Evolutionary conservation across 2,888 invertebrate genomes (phyloP), one percentile per base, ranked within the genome.

Genomic region (Crematogaster levior): DNA sequence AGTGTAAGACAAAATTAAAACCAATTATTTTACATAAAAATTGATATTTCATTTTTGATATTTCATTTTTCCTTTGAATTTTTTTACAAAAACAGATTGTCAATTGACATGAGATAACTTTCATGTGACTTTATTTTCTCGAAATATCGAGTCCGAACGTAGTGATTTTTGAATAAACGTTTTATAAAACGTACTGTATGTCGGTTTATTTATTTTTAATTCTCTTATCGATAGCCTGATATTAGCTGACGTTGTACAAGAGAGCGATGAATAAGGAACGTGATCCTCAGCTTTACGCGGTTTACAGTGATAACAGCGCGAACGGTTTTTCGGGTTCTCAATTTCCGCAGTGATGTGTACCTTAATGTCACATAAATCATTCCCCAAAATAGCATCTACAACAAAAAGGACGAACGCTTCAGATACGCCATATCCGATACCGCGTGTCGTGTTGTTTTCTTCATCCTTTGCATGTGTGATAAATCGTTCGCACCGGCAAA

Each of bases 171-270:
- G 1, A 65, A 40, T 27, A 30, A 68, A 4, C 2, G 5, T 43
- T 66, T 66, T 21, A 15, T 21, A 43, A 43, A 53, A 40, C 43
- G n/a, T 15, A 75, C 40, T 3, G 18, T n/a, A n/a, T 21, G n/a
- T n/a, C 18, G n/a, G 24, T 48, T 37, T 37, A 74, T 51, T 27
- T 48, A 21, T 9, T 46, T 43, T 56, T 56, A 27, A 82, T 80
- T 86, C 66, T 61, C 58, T 85, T 85, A 81, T 85, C 81, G 73
- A 46, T 48, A 82, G 75, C 56, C 66, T 77, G 85, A 83, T 70
- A 85, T 74, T 83, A 82, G 75, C 72, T 51, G 79, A 82, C 75
- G 56, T 63, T 12, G 68, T 60, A 53, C 58, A 43, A 40, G 48
- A 40, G 30, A 66, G 61, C 70, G 79, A 61, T 73, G 61, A 75